These are phyloP conservation scores for Tupaia chinensis DNA, from an alignment of 2,113 vertebrate genomes.

Conservation along the genomic window DNA sequence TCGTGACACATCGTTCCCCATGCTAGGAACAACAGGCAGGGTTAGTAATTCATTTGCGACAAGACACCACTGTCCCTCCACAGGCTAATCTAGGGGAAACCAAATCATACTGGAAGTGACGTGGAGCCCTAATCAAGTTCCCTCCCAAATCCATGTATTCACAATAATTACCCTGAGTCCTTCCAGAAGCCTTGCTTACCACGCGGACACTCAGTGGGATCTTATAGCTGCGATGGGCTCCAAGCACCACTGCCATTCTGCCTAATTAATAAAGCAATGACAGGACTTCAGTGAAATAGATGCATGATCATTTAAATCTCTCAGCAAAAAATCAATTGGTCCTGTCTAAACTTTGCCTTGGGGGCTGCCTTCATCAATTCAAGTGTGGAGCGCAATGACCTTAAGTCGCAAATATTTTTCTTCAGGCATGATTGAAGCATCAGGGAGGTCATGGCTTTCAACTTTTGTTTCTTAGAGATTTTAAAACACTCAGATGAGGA, in stretches of 20 bases:
- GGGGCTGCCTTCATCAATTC: constrained; percentile 81
- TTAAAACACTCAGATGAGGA: constrained; percentile 57
- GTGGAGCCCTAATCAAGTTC: neutral
- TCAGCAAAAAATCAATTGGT: constrained; percentile 79
- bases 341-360: constrained; percentile 79
- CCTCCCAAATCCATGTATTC: constrained; percentile 64
- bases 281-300: constrained; percentile 76
- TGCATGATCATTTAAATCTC: constrained; percentile 78
- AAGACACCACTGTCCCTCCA: neutral
- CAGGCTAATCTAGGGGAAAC: constrained; percentile 46
- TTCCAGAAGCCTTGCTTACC: constrained; percentile 63
- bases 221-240: constrained; percentile 63
- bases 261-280: constrained; percentile 85
- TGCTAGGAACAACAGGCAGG: neutral
- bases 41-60: constrained; percentile 7
- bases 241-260: constrained; percentile 71
- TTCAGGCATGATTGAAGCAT: constrained; percentile 74
- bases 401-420: constrained; percentile 82
- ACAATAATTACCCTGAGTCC: neutral
- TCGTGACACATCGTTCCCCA: neutral
- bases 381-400: constrained; percentile 71
- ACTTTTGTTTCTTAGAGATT: constrained; percentile 55
- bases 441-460: constrained; percentile 57
- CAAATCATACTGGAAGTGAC: constrained; percentile 40
- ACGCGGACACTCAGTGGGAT: constrained; percentile 59